Percentiles rank a stretch among this genome's conserved stretches.
phyloP scores from a whole-genome alignment of 2,113 vertebrate species.

The Thryonomys swinderianus region DNA sequence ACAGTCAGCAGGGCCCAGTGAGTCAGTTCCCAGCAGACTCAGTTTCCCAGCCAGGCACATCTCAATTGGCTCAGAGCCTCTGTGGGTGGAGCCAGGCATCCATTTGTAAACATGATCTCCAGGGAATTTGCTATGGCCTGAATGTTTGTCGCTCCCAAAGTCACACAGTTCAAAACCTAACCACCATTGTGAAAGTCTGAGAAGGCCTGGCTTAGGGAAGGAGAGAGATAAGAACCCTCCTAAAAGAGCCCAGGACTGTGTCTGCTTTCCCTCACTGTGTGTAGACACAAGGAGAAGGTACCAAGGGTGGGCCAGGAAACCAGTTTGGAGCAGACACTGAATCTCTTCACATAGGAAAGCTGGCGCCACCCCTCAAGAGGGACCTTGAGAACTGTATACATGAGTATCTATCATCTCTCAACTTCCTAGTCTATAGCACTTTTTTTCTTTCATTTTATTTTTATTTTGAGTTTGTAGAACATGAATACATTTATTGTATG shows the following conservation, averaged over 20 bases:
- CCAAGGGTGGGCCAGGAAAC: background rate
- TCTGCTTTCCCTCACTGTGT: too few species aligned
- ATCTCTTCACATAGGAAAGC: background rate
- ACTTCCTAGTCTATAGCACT: too few species aligned
- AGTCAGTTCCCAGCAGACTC: background rate
- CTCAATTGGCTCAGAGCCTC: background rate
- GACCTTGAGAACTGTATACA: background rate
- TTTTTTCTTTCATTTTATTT: background rate
- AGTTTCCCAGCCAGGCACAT: background rate
- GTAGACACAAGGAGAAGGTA: background rate
- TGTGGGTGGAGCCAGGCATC: background rate
- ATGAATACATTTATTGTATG: background rate
- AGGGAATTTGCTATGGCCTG: background rate
- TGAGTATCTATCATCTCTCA: background rate
- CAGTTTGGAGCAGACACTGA: background rate
- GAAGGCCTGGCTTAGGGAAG: background rate
- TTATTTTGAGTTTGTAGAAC: background rate
- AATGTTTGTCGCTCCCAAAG: background rate
- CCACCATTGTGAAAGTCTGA: background rate
- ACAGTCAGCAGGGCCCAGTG: background rate
- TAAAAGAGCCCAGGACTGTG: too few species aligned
- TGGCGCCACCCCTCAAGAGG: background rate
- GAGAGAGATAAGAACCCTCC: background rate
- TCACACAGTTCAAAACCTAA: background rate
- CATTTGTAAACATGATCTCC: too few species aligned